These are phyloP conservation scores for Drosophila paranaensis DNA, from an alignment of 2,888 invertebrate species.

Conservation along the genomic window DNA sequence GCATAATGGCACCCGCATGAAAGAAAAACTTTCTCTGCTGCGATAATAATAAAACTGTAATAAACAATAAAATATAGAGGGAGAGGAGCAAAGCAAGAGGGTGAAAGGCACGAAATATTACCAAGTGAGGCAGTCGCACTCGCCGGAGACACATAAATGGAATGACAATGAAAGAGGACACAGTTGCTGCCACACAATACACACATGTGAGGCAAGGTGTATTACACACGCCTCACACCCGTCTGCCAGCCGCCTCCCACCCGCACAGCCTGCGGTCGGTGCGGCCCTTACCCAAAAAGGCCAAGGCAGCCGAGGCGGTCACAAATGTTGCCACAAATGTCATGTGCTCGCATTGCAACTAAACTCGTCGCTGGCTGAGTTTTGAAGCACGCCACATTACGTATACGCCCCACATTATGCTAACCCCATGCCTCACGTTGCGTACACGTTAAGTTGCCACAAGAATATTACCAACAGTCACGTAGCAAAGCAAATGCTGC, in stretches of 20 bases:
- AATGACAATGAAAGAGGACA: constrained; percentile 49
- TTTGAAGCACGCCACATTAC: constrained; percentile 71
- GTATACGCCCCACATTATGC: constrained; percentile 64
- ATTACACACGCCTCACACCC: constrained; percentile 1
- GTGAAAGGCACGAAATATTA: constrained; percentile 38
- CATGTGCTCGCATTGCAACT: constrained; percentile 63
- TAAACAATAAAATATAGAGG: constrained; percentile 65
- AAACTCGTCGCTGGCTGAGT: constrained; percentile 47
- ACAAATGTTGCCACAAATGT: constrained; percentile 69
- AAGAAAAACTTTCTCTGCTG: constrained; percentile 18
- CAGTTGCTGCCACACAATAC: constrained; percentile 37
- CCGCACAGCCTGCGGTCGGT: constrained; percentile 4
- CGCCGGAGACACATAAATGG: constrained; percentile 34
- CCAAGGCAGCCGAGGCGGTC: constrained; percentile 45
- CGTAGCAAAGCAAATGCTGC: constrained; percentile 64
- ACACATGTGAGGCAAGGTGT: constrained; percentile 48
- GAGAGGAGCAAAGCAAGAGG: constrained; percentile 3
- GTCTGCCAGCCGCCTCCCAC: background rate
- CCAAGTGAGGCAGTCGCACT: constrained; percentile 37
- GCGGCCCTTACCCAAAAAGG: constrained; percentile 28
- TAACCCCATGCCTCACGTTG: constrained; percentile 35
- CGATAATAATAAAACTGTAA: constrained; percentile 70
- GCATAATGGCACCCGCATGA: constrained; percentile 53
- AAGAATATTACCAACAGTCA: constrained; percentile 69
- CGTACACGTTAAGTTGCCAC: constrained; percentile 64